Base-by-base conservation (phyloP, 92 coral and sea anemone species). In the Porites lobata region DNA sequence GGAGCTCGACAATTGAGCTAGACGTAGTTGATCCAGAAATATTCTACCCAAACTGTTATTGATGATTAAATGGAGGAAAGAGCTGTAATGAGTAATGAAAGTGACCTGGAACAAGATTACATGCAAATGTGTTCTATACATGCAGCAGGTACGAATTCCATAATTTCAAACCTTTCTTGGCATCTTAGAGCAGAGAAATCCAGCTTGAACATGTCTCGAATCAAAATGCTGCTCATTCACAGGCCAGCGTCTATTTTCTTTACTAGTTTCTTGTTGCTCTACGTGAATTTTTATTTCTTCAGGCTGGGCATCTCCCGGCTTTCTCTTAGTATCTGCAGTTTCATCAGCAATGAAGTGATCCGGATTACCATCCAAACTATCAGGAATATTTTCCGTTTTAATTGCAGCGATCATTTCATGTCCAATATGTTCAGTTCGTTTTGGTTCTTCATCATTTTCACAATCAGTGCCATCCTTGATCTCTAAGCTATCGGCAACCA, bases 161-260 rank as follows among this genome's bases (percentile, higher is more conserved):
- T 54, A 18, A 8, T 17, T 51, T n/a, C 93, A 65, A 74, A 92
- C 95, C 91, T 81, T 85, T 76, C 88, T 76, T 51, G 88, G 85
- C 18, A 80, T 57, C 70, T 87, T 92, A 6, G 95, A 72, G 19
- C 88, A 86, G 17, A 92, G 79, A 78, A 85, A 92, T 11, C 95
- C 95, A 50, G 74, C 76, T 17, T 69, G 84, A 75, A 76, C 7
- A 15, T 22, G 57, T 4, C 74, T 14, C 17, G 7, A 38, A 54
- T 63, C 6, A 64, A 20, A 71, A 17, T 43, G 57, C 5, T 43
- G 43, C 50, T 70, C 12, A 54, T 57, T 57, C 8, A 1, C 19
- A 29, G 52, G 52, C 2, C 57, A 12, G 17, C 53, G 63, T 52
- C 21, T 22, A 15, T 26, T 21, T 11, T 20, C 20, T 32, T 52